These are phyloP conservation scores for Tauraco erythrolophus DNA, from an alignment of 2,113 vertebrate species.

Conservation along the genomic window DNA sequence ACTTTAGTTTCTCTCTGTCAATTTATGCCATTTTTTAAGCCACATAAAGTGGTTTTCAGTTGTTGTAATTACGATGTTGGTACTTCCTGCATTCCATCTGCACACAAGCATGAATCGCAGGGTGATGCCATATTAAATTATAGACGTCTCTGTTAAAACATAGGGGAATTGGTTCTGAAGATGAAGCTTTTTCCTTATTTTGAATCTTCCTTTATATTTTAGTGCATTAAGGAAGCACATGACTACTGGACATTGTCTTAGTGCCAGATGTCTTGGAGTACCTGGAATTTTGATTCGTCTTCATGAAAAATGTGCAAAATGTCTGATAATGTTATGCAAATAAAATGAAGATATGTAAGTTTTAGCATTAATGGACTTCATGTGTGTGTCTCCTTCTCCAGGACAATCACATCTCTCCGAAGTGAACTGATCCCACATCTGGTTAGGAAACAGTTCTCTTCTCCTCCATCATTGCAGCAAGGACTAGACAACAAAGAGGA, in stretches of 20 bases:
- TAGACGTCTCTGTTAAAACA: not conserved
- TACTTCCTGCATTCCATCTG: not conserved
- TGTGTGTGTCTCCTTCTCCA: conserved; percentile 55
- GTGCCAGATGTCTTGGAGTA: not conserved
- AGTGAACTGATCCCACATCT: conserved; percentile 94
- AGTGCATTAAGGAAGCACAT: not conserved
- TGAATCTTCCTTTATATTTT: not conserved
- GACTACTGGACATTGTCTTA: not conserved
- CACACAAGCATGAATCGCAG: not conserved
- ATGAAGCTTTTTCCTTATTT: not conserved
- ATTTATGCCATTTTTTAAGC: not conserved
- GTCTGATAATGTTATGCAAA: not conserved
- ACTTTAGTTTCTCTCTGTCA: not conserved
- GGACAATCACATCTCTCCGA: conserved; percentile 92
- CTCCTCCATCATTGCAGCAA: conserved; percentile 74
- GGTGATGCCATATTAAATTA: not conserved
- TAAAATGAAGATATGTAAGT: not conserved
- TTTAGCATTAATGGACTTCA: not conserved
- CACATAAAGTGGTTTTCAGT: not conserved
- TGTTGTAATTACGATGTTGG: not conserved
- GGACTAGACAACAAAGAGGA: conserved; percentile 81
- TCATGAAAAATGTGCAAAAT: not conserved
- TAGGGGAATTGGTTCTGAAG: not conserved
- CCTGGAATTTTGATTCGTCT: not conserved
- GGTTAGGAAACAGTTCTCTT: conserved; percentile 94